phyloP scores from a whole-genome alignment of 2,113 vertebrate genomes.

The Panthera leo region DNA sequence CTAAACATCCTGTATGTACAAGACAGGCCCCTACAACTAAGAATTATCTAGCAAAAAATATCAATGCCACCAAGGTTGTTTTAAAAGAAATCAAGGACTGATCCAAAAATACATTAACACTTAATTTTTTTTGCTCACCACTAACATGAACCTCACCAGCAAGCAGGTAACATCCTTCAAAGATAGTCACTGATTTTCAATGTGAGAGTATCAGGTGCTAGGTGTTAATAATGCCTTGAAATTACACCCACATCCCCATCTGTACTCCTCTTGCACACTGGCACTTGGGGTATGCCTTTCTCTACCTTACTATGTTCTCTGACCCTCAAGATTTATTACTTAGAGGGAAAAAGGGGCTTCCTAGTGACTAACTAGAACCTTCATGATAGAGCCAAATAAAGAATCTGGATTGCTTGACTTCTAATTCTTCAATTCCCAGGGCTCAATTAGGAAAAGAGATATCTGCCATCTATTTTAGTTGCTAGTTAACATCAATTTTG shows the following conservation, averaged over 20 bases:
- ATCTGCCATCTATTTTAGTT: neutral
- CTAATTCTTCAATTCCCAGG: conserved; percentile 8
- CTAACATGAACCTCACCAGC: neutral
- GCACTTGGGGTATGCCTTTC: neutral
- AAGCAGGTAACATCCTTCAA: neutral
- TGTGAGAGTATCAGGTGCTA: neutral
- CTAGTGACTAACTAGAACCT: neutral
- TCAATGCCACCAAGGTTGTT: neutral
- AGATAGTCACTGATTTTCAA: neutral
- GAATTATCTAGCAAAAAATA: neutral
- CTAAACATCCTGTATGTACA: neutral
- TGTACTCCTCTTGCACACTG: neutral
- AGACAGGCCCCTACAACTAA: neutral
- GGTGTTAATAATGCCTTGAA: neutral
- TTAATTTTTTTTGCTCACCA: neutral
- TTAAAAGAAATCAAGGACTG: conserved; percentile 10
- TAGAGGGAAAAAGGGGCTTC: neutral
- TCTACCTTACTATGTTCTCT: neutral
- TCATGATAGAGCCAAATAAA: neutral
- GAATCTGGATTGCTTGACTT: neutral
- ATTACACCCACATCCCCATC: neutral
- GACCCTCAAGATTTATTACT: neutral
- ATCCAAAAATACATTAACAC: neutral
- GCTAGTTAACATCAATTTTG: conserved; percentile 26
- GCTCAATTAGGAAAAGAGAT: conserved; percentile 5